A percentile compares a stretch with the other conserved stretches of the same genome.
phyloP scores from a whole-genome alignment of 2,113 vertebrate genomes.

The Tupaia chinensis region DNA sequence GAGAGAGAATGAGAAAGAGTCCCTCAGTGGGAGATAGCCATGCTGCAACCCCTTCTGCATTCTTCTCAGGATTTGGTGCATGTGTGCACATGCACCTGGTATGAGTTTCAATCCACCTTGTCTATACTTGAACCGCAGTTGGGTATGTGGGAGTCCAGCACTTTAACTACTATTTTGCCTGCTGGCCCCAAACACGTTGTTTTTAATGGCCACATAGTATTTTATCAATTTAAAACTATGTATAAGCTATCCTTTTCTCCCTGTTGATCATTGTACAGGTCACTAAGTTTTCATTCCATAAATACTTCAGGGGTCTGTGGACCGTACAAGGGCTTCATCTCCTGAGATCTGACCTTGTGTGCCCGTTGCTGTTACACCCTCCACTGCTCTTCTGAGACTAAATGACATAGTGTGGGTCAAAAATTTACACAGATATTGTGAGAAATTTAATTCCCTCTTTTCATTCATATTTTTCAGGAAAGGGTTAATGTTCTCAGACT shows the following conservation, averaged over 20 bases:
- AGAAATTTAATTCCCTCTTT: neutral
- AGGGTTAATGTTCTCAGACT: neutral
- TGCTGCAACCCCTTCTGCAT: too few relatives aligned
- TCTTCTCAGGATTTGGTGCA: too few relatives aligned
- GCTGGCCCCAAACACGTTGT: neutral
- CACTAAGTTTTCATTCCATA: neutral
- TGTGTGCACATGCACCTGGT: too few relatives aligned
- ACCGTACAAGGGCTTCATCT: neutral
- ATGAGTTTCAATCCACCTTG: too few relatives aligned
- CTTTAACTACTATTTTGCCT: too few relatives aligned
- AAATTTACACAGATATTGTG: neutral
- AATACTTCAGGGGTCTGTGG: neutral
- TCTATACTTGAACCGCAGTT: too few relatives aligned
- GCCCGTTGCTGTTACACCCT: fast-evolving
- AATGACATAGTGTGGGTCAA: neutral
- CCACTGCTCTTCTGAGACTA: neutral
- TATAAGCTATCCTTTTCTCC: neutral
- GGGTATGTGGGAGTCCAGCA: too few relatives aligned
- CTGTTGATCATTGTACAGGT: neutral
- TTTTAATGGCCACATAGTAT: neutral
- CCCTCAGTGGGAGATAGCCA: too few relatives aligned
- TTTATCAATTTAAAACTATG: neutral
- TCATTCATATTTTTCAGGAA: neutral
- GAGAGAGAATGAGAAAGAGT: too few relatives aligned
- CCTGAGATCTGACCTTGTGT: neutral